phyloP scores from a whole-genome alignment of 2,888 invertebrate species.

The Fragum sueziense region DNA sequence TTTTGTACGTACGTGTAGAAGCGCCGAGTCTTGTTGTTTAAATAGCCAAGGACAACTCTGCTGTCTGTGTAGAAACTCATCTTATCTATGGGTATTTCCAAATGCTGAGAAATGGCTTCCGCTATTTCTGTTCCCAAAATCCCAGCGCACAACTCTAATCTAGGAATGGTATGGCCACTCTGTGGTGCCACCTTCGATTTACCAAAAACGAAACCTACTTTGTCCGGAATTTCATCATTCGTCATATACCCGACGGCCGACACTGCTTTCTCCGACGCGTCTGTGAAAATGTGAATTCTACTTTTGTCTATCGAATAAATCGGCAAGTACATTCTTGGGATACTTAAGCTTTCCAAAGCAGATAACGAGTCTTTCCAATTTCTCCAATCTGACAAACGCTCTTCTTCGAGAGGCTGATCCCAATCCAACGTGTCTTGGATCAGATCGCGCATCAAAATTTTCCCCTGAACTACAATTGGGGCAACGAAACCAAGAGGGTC shows the following conservation, averaged over 20 bases:
- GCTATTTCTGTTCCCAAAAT: no score
- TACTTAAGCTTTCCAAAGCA: no score
- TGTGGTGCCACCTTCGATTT: conserved; percentile 51
- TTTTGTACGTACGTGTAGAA: conserved; percentile 9
- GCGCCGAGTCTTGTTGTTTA: conserved; percentile 10
- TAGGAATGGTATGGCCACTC: conserved; percentile 27
- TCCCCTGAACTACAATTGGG: no score
- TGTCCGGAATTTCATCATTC: no score
- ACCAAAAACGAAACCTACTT: conserved; percentile 44
- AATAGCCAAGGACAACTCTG: conserved; percentile 26
- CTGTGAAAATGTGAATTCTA: conserved; percentile 23
- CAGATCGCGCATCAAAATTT: no score
- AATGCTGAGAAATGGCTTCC: no score
- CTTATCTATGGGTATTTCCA: no score
- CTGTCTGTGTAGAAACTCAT: conserved; percentile 31
- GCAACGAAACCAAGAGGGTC: conserved; percentile 64
- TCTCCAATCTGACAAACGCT: no score
- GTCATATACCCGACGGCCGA: conserved; percentile 41
- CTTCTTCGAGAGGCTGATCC: no score
- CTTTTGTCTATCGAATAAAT: background rate
- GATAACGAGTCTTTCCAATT: no score
- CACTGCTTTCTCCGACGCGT: conserved; percentile 52
- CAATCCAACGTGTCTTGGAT: no score
- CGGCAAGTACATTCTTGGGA: no score
- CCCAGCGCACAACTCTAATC: conserved; percentile 4